Evolutionary conservation across 2,797 vertebrate genomes (phyloP), one percentile per base, ranked within the genome.

Genomic region (Miichthys miiuy): DNA sequence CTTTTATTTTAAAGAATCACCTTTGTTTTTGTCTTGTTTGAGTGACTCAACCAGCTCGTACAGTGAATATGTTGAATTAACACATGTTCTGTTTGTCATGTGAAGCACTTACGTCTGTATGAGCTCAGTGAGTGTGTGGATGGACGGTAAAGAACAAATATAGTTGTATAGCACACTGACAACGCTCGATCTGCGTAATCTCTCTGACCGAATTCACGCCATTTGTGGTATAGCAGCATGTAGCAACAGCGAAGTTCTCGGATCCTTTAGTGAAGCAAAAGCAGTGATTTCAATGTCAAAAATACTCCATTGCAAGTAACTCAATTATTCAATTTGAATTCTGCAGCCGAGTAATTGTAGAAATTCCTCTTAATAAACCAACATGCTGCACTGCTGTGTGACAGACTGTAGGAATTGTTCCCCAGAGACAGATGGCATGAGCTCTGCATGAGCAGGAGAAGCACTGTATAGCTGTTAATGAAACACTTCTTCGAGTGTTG

Each of bases 381-480:
- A 75, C 67, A 58, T 57, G 52, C 60, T 50, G 23, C 69, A 68
- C 60, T 75, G 66, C 77, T 55, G 62, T 80, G 73, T 84, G 78
- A 80, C 72, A 68, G 73, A 75, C 75, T 74, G 79, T 17, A 72
- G 72, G 75, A 78, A 86, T 77, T 74, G 82, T 70, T 80, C 86
- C 48, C 51, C 41, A 14, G 38, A 66, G 78, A 87, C 87, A 89
- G 88, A 88, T 88, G 86, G 77, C 75, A 66, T 23, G n/a, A 80
- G 73, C 62, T 21, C 64, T 46, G 68, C 72, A 72, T 70, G 78
- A 80, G 62, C 69, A 44, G 61, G 11, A 34, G 20, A 80, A 65
- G 74, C 63, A 56, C 70, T 2, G 11, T 46, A 63, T 8, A 60
- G 72, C 71, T 82, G 68, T 80, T 80, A 83, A 77, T 82, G 79